A percentile compares a stretch with the other conserved stretches of the same genome.
These are phyloP conservation scores for Tetragonula clypearis DNA, from an alignment of 1,140 invertebrate species.

Conservation along the genomic window DNA sequence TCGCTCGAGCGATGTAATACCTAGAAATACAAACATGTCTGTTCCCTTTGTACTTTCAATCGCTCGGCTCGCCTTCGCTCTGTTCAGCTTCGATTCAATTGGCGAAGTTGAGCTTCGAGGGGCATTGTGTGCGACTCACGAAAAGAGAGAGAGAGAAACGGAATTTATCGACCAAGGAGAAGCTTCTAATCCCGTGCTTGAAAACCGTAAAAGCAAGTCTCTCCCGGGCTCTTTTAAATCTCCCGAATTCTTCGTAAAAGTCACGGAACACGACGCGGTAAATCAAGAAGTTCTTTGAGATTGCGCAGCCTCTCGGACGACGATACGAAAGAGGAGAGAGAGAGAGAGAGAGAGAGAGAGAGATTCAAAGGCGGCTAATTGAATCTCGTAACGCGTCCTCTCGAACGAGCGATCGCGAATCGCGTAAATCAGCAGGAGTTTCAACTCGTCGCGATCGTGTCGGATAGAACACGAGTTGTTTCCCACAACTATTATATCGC, in stretches of 20 bases:
- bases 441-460: not conserved
- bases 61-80: not conserved
- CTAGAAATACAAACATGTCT: not conserved
- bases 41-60: not conserved
- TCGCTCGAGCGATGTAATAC: not conserved
- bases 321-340: not conserved
- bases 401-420: too few relatives aligned
- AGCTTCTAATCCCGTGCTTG: too few relatives aligned
- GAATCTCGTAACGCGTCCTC: too few relatives aligned
- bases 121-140: too few relatives aligned
- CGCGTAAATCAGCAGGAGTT: too few relatives aligned
- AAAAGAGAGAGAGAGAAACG: too few relatives aligned
- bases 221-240: not conserved
- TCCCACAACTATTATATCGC: constrained; percentile 6
- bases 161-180: too few relatives aligned
- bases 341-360: too few relatives aligned
- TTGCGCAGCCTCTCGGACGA: not conserved
- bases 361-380: too few relatives aligned
- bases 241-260: not conserved
- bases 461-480: constrained; percentile 17
- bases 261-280: not conserved
- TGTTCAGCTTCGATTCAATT: too few relatives aligned
- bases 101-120: too few relatives aligned
- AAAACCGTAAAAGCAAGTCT: too few relatives aligned
- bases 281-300: not conserved